These are phyloP conservation scores for Copsychus sechellarum DNA, from an alignment of 2,113 vertebrate species.

Conservation along the genomic window DNA sequence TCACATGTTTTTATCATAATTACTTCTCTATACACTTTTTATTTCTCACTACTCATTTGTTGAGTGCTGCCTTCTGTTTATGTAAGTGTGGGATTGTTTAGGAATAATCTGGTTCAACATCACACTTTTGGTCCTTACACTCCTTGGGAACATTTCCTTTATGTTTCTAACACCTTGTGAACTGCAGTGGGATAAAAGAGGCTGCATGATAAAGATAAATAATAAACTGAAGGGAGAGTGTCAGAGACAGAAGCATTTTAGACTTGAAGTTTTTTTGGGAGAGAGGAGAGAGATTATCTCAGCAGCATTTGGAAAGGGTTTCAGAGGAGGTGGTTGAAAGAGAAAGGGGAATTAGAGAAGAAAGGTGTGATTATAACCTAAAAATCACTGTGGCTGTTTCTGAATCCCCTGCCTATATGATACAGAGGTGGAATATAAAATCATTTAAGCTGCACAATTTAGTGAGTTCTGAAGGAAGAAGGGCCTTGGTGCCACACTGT, in stretches of 20 bases:
- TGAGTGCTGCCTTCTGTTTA: background rate
- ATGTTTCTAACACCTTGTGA: background rate
- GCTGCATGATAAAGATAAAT: background rate
- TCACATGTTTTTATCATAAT: background rate
- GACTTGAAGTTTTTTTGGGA: background rate
- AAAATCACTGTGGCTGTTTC: background rate
- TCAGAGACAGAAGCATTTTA: background rate
- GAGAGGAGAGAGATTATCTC: background rate
- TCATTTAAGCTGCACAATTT: background rate
- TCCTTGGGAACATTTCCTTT: background rate
- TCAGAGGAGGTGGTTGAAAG: background rate
- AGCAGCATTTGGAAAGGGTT: background rate
- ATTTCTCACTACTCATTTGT: background rate
- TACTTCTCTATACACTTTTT: background rate
- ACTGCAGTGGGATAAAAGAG: background rate
- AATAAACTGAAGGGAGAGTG: background rate
- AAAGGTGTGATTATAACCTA: background rate
- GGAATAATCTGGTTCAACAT: background rate
- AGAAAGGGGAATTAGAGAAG: background rate
- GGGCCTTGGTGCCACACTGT: background rate
- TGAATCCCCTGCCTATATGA: background rate
- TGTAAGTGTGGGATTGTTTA: background rate
- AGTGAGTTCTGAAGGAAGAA: background rate
- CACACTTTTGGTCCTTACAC: background rate
- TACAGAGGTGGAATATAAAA: background rate